Base-by-base conservation (phyloP, 2,888 invertebrate genomes). In the Eutolmus rufibarbis region DNA sequence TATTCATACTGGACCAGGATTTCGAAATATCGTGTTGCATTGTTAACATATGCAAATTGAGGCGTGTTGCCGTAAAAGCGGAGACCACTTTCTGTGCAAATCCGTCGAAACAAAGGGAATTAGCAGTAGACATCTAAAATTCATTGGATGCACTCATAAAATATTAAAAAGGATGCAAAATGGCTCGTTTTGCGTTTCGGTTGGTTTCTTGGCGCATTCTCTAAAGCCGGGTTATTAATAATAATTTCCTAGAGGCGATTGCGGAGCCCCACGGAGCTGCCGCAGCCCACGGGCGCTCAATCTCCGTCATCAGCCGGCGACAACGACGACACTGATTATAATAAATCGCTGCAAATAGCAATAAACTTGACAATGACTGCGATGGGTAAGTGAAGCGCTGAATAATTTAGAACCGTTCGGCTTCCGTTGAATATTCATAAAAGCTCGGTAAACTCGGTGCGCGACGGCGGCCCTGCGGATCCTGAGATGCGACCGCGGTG, bases 351-450 rank as follows among this genome's bases (percentile, higher is more conserved):
- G 76, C 37, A 76, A 76, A 76, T 76, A 76, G 37, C 76, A 76
- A 76, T 76, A 76, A 76, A 76, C 76, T 76, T 76, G 76, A 76
- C 76, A 76, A 76, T 76, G 76, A 76, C 76, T 31, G 19, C 16
- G 76, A 76, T 76, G 76, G 76, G 34, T 76, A 34, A 76, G 34
- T 34, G 37, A 34, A 34, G 34, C 14, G 37, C 5, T 76, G 76
- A 76, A 76, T 76, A 76, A 76, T 76, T 76, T 76, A 76, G 34
- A 76, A 76, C 4, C n/a, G 37, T 34, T 76, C 37, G 14, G 76
- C n/a, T 37, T 16, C 14, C 37, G 76, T 37, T 76, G 76, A 76
- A 34, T 76, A 76, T 76, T 34, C 76, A 76, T 76, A 76, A 76
- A 76, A 76, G 76, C 76, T 76, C 37, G 12, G 40, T 40, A 40